phyloP scores from a whole-genome alignment of 53 echinoderm and acorn worm species.

The Antedon mediterranea region DNA sequence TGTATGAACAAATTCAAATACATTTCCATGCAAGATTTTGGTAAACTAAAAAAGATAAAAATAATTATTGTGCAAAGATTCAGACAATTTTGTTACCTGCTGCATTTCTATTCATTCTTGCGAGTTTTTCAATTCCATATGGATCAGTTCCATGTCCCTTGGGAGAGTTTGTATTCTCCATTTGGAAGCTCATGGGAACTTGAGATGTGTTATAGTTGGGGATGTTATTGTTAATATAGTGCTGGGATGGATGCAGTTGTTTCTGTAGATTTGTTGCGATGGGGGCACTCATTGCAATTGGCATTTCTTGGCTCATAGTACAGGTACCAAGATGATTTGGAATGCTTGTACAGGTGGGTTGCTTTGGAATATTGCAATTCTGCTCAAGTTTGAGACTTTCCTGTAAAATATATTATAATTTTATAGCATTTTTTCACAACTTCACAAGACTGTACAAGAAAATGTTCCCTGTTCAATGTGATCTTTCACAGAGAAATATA shows the following conservation, averaged over 20 bases:
- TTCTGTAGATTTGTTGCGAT: neutral
- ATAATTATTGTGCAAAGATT: no score
- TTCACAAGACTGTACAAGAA: no score
- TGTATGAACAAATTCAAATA: no score
- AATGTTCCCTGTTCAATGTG: no score
- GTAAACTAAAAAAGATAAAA: no score
- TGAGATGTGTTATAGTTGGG: neutral
- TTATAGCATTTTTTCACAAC: no score
- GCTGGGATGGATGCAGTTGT: neutral
- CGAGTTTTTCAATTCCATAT: conserved; percentile 75
- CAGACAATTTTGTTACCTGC: no score
- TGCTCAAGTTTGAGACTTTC: neutral
- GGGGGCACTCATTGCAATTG: neutral
- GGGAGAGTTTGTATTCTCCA: neutral
- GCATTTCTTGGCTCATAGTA: neutral
- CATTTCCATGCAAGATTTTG: no score
- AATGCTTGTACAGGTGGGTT: conserved; percentile 4
- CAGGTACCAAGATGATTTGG: neutral
- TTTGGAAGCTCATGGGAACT: neutral
- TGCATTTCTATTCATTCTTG: conserved; percentile 78
- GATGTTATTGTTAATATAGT: neutral
- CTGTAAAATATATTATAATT: neutral
- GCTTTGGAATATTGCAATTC: neutral
- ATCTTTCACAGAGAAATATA: no score
- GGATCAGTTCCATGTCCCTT: conserved; percentile 55